Evolutionary conservation across 2,113 vertebrate genomes (phyloP), one percentile per base, ranked within the genome.

Genomic region (Halcyon malimbica): DNA sequence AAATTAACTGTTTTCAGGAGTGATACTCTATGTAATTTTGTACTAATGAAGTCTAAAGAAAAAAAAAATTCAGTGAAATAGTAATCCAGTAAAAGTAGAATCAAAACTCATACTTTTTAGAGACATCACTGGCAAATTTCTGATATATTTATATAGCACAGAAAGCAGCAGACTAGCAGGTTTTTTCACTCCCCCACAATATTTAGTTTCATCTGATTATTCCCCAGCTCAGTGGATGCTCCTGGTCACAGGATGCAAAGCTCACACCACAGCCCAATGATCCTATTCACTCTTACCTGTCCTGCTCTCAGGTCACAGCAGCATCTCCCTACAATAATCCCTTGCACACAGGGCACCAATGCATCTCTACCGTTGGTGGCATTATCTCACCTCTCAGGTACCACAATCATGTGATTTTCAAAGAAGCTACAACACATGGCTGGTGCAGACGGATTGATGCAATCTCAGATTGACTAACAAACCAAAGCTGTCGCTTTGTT

Each of bases 21-120:
- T 33, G 75, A 42, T 10, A 6, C 7, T 25, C 2, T 23, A 20
- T 0, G 0, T 14, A 56, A 44, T 73, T 94, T 74, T 28, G 35
- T 63, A 35, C 20, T 48, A 51, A 83, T 3, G 11, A 70, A 83
- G 78, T 83, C 73, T 71, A 51, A 64, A 84, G 31, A 74, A 81
- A 33, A 74, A 74, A 86, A 64, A 87, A 31, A 68, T 4, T 83
- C 28, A 3, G 37, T 59, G 50, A 84, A 46, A 35, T 60, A 57
- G 44, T 83, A 51, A 56, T 10, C 1, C 2, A 33, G n/a, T 16
- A 21, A 42, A 67, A 75, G 51, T 10, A 50, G 56, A 83, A 68
- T 35, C 48, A 91, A 78, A 89, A 8, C 17, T 68, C 39, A 42
- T 23, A 26, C 19, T 74, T 59, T 26, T 8, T 46, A 63, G 67